Evolutionary conservation across 2,113 vertebrate genomes (phyloP).

Genomic region (Pavo muticus): DNA sequence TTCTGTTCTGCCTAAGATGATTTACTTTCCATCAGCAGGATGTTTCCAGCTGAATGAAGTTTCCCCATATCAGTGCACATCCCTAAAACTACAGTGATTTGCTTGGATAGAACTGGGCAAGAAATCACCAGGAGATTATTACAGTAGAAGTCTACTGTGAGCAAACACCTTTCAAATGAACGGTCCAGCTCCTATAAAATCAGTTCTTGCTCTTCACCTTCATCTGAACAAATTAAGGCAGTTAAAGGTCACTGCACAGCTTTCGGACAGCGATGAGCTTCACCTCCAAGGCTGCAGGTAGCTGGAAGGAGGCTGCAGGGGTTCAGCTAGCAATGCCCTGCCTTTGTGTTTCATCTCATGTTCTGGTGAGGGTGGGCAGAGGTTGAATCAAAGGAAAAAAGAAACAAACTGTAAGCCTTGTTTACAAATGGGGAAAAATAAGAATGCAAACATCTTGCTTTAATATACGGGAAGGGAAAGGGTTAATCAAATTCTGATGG

Average conservation of each 20-base stretch:
- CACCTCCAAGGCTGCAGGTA: neutral
- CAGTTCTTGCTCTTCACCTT: neutral
- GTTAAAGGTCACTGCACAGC: neutral
- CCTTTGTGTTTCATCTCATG: neutral
- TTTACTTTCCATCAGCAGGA: conserved; percentile 36
- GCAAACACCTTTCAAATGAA: neutral
- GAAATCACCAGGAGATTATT: neutral
- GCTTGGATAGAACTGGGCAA: conserved; percentile 16
- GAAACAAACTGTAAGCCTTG: neutral
- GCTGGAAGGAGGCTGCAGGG: neutral
- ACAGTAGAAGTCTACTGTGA: rapidly evolving
- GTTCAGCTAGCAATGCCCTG: neutral
- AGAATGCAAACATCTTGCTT: neutral
- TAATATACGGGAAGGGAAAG: neutral
- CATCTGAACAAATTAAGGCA: neutral
- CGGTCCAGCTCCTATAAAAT: rapidly evolving
- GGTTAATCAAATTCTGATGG: neutral
- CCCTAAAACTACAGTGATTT: conserved; percentile 19
- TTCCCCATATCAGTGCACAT: conserved; percentile 8
- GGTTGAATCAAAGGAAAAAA: neutral
- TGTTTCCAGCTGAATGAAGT: conserved; percentile 39
- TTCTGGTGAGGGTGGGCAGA: neutral
- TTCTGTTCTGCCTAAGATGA: conserved; percentile 50
- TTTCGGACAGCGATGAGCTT: neutral
- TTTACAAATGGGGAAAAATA: neutral